Base-by-base conservation (phyloP, 2,888 invertebrate species). In the Chrysolina americana region DNA sequence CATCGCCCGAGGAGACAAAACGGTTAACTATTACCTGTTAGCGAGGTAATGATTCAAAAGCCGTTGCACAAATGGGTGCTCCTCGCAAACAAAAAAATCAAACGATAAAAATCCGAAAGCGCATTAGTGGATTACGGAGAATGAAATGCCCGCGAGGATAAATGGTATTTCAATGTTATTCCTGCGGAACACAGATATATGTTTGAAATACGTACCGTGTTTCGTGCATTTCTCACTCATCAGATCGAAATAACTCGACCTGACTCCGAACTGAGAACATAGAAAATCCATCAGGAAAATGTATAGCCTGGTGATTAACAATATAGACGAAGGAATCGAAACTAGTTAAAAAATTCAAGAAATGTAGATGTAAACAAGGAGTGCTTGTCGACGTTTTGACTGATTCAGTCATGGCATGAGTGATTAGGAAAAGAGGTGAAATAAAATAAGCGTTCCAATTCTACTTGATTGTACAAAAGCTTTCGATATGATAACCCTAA, bases 1-100 rank as follows among this genome's bases (percentile, higher is more conserved):
- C 36, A 28, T 41, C 36, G 75, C 75, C 75, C 47, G 41, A 72
- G 75, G 75, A 65, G 71, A 41, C 64, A 59, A 41, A 71, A 75
- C 75, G 64, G 69, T 75, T 75, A 69, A 53, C 19, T 53, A 21
- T 65, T 21, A 21, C 28, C 59, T 36, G n/a, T 36, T 17, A 59
- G 59, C 15, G 28, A 10, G n/a, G 59, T 59, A 59, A 59, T 59
- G 28, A 28, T 59, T 59, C n/a, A 10, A 59, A 59, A 59, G 10
- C 59, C 59, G 59, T 59, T 59, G 23, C n/a, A 17, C n/a, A 59
- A 23, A 23, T 36, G 2, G 36, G 59, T 56, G 56, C 23, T 48
- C 17, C 17, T 48, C 8, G 48, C 8, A 8, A 36, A 36, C 36
- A 36, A 48, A 48, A 53, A 23, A 53, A 21, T 53, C 13, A 23